Conservation (phyloP, 2,888 invertebrate species). For the Hydriomena furcata region DNA sequence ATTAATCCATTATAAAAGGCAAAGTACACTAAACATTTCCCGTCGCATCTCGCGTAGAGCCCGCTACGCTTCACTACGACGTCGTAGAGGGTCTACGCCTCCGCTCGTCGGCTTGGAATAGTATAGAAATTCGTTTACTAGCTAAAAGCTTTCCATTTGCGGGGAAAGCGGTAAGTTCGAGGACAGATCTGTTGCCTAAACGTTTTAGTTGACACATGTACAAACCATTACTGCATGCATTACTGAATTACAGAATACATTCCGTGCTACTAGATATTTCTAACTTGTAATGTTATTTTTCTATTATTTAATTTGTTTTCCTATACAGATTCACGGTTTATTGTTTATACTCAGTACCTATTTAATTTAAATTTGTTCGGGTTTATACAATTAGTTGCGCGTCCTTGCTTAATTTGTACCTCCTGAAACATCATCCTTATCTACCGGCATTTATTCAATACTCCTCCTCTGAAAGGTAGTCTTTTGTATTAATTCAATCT, state of each 20-base stretch:
- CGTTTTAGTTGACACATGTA: slow-evolving; percentile 35
- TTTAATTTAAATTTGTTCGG: slow-evolving; percentile 10
- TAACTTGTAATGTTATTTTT: too few relatives aligned
- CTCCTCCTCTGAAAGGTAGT: neutral
- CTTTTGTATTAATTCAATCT: slow-evolving; percentile 19
- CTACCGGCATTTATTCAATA: slow-evolving; percentile 4
- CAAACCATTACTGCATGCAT: slow-evolving; percentile 13
- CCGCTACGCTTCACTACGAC: slow-evolving; percentile 12
- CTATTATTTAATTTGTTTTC: slow-evolving; percentile 4
- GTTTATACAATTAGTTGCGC: slow-evolving; percentile 11
- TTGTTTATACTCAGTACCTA: too few relatives aligned
- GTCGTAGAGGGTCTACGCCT: slow-evolving; percentile 18
- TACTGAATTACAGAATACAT: slow-evolving; percentile 10
- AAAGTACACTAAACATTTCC: neutral
- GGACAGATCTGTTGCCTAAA: slow-evolving; percentile 34
- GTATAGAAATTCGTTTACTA: slow-evolving; percentile 68
- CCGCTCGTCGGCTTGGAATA: slow-evolving; percentile 10
- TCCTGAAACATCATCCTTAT: slow-evolving; percentile 15
- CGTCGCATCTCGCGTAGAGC: slow-evolving; percentile 12
- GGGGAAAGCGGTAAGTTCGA: slow-evolving; percentile 48
- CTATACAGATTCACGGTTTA: too few relatives aligned
- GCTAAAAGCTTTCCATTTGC: slow-evolving; percentile 75
- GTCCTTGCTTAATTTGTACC: too few relatives aligned
- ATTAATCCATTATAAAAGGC: neutral
- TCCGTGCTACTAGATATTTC: neutral